Conservation (phyloP, 2,888 invertebrate species). For the Melitaea athalia region DNA sequence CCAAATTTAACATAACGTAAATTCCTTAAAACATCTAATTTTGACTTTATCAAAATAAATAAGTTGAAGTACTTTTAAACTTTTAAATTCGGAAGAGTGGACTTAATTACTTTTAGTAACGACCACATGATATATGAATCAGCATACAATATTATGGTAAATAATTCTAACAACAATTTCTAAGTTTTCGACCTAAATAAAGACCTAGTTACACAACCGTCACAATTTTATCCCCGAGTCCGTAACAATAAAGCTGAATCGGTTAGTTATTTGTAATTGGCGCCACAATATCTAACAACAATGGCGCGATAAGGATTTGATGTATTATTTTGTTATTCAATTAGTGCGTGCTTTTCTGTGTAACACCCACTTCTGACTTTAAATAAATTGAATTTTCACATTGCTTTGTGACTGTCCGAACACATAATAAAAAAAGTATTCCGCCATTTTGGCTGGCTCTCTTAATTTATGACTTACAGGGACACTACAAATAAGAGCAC, state of each 20-base stretch:
- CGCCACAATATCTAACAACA: conserved; percentile 44
- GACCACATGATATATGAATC: background rate
- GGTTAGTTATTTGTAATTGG: conserved; percentile 45
- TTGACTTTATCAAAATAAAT: no score
- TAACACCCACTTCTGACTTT: conserved; percentile 4
- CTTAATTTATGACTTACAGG: background rate
- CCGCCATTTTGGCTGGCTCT: background rate
- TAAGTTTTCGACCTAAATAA: conserved; percentile 19
- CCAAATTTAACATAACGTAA: no score
- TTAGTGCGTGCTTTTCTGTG: conserved; percentile 55
- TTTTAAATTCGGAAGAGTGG: no score
- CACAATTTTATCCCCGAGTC: conserved; percentile 11
- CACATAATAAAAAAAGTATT: background rate
- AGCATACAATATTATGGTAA: background rate
- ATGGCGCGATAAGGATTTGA: conserved; percentile 58
- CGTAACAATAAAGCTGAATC: conserved; percentile 27
- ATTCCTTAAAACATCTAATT: no score
- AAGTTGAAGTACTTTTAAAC: no score
- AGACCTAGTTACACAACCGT: conserved; percentile 17
- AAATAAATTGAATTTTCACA: background rate
- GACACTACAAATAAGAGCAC: background rate
- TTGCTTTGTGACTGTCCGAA: background rate
- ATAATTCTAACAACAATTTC: conserved; percentile 5
- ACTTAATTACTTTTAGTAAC: no score
- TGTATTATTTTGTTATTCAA: conserved; percentile 68